Base-by-base conservation (phyloP, 2,113 vertebrate genomes). In the Pomatostomus ruficeps region DNA sequence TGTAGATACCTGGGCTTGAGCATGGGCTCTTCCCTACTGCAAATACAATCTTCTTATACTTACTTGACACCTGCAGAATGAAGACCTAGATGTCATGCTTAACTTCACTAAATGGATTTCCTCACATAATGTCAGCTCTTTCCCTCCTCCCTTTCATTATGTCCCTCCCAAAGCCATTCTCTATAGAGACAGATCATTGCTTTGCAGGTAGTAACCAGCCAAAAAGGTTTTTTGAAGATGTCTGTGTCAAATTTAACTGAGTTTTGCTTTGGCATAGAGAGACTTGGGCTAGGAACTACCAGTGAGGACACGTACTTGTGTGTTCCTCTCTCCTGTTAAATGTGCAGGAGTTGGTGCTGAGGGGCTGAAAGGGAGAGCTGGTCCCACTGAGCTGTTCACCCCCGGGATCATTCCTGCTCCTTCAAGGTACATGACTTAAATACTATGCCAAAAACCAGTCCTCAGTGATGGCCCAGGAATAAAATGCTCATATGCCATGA, bases 101-200 rank as follows among this genome's bases (percentile, higher is more conserved):
- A 93, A 72, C 76, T 82, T 93, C 81, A 62, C 93, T 88, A 92
- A 89, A 92, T 49, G 49, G 77, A 92, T 90, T 72, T 91, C 54
- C 66, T n/a, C 83, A 67, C 89, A 62, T 80, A 89, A 78, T 48
- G 65, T 42, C 24, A 67, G 81, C 52, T 68, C 93, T 76, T 55
- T 14, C 24, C n/a, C 65, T 73, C 76, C 93, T 94, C 21, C 42
- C 74, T 74, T 91, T 95, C 62, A 42, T 74, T 85, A 55, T 52
- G 26, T 48, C 78, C 87, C 45, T 88, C 78, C 66, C 67, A 92
- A 93, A 89, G 79, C 58, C 46, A 67, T 68, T 29, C 23, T 52
- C 28, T 52, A 26, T 14, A 84, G 45, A 36, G 17, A 49, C 18
- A 43, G n/a, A 63, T 92, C 74, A 45, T 84, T 80, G 66, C 76